A percentile compares a stretch with the other conserved stretches of the same genome.
Evolutionary conservation across 2,888 invertebrate species (phyloP).

Genomic region (Urechis unicinctus): DNA sequence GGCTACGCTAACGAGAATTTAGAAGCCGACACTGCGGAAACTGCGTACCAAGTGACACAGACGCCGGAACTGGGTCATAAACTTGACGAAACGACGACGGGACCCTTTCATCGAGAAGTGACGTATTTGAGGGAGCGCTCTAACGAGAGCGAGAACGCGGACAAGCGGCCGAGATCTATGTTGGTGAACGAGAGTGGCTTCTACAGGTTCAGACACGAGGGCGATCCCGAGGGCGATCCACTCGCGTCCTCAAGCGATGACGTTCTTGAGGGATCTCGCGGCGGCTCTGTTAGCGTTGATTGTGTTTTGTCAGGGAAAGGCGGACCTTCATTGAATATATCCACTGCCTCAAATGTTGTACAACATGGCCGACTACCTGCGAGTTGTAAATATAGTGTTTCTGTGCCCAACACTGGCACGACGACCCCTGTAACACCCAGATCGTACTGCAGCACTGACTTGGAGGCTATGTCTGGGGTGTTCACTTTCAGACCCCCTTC

Average conservation of each 20-base stretch:
- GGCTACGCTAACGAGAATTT: neutral
- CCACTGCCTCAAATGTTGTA: neutral
- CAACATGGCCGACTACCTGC: neutral
- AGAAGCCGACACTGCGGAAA: no score
- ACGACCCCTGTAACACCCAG: constrained; percentile 13
- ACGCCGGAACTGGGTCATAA: neutral
- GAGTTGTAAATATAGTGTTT: no score
- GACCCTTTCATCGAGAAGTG: no score
- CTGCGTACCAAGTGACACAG: neutral
- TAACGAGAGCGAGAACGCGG: neutral
- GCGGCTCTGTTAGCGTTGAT: no score
- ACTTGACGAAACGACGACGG: neutral
- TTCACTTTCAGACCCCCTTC: constrained; percentile 32
- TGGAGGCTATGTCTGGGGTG: constrained; percentile 53
- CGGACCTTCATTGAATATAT: neutral
- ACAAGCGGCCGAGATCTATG: constrained; percentile 60
- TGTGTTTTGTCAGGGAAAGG: no score
- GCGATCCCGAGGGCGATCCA: constrained; percentile 9
- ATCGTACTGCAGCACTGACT: constrained; percentile 13
- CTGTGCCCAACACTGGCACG: constrained; percentile 8
- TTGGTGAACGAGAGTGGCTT: constrained; percentile 86
- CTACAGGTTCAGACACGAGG: constrained; percentile 55
- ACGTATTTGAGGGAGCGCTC: no score
- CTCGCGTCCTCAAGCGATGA: constrained; percentile 15
- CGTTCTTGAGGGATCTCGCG: neutral